Conservation (phyloP, 2,797 vertebrate species). For the Coluber constrictor region DNA sequence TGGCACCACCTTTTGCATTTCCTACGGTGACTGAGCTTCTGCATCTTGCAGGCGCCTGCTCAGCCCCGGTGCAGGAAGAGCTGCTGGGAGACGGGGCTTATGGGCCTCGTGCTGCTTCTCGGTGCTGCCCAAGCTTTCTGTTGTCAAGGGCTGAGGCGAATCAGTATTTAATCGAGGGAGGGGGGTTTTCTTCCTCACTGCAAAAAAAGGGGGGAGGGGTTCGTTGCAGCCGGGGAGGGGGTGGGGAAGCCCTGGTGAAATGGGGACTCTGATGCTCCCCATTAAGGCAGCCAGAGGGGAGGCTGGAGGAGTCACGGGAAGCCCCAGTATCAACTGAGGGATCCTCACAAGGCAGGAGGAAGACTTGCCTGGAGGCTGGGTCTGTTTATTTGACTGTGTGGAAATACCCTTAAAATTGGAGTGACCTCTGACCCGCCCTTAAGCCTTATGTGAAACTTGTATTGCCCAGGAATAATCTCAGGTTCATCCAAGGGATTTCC, state of each 20-base stretch:
- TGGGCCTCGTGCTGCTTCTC: not conserved
- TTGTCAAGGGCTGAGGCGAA: not conserved
- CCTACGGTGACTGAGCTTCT: not conserved
- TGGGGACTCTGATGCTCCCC: not conserved
- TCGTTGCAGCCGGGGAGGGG: rapidly evolving
- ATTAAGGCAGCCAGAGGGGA: not conserved
- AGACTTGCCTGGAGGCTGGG: not conserved
- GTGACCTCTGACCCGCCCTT: not conserved
- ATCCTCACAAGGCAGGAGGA: not conserved
- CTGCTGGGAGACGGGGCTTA: not conserved
- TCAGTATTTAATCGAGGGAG: not conserved
- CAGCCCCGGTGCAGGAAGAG: not conserved
- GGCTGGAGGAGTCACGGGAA: not conserved
- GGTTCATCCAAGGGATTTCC: not conserved
- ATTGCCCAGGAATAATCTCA: not conserved
- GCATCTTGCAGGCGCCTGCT: not conserved
- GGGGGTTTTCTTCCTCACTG: not conserved
- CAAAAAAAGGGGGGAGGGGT: rapidly evolving
- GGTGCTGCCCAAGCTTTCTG: not conserved
- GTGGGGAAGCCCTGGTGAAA: not conserved
- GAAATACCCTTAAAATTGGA: not conserved
- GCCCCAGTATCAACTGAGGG: not conserved
- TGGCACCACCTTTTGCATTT: not conserved
- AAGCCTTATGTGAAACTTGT: not conserved
- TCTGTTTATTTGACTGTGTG: not conserved